Evolutionary conservation across 1,140 invertebrate species (phyloP).

Genomic region (Spodoptera litura): DNA sequence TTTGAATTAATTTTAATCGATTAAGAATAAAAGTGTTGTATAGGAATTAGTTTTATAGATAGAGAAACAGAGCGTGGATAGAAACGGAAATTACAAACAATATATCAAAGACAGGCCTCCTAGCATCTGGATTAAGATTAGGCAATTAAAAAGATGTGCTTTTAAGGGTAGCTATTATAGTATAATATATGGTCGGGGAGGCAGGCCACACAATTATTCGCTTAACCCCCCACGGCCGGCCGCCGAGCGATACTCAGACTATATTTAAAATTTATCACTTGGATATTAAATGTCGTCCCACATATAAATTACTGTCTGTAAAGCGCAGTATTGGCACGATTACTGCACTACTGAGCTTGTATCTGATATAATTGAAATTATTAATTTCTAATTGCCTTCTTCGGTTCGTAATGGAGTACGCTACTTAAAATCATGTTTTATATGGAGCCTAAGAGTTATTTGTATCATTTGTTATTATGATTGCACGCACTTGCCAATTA

Average conservation of each 20-base stretch:
- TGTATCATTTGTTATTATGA: constrained; percentile 9
- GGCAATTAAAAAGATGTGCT: constrained; percentile 76
- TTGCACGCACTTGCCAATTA: background rate
- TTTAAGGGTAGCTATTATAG: constrained; percentile 78
- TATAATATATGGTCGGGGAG: constrained; percentile 63
- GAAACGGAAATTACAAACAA: constrained; percentile 11
- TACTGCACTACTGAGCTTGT: constrained; percentile 57
- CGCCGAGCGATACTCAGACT: constrained; percentile 49
- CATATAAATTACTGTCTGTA: constrained; percentile 71
- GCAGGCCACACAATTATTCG: constrained; percentile 61
- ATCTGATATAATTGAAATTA: constrained; percentile 59
- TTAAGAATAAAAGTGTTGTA: constrained; percentile 28
- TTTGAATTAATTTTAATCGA: constrained; percentile 24
- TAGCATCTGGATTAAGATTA: constrained; percentile 69
- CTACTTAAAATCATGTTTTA: constrained; percentile 19
- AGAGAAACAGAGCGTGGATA: constrained; percentile 9
- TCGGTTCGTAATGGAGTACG: constrained; percentile 43
- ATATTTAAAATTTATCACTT: constrained; percentile 72
- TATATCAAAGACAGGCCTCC: constrained; percentile 59
- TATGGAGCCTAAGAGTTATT: constrained; percentile 26
- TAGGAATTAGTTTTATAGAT: too few relatives aligned
- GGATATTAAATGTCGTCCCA: constrained; percentile 71
- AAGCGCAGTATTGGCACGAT: constrained; percentile 62
- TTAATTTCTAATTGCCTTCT: constrained; percentile 68
- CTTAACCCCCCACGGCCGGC: constrained; percentile 67